A percentile compares a stretch with the other conserved stretches of the same genome.
These are phyloP conservation scores for Crypturellus undulatus DNA, from an alignment of 2,113 vertebrate genomes.

Conservation along the genomic window DNA sequence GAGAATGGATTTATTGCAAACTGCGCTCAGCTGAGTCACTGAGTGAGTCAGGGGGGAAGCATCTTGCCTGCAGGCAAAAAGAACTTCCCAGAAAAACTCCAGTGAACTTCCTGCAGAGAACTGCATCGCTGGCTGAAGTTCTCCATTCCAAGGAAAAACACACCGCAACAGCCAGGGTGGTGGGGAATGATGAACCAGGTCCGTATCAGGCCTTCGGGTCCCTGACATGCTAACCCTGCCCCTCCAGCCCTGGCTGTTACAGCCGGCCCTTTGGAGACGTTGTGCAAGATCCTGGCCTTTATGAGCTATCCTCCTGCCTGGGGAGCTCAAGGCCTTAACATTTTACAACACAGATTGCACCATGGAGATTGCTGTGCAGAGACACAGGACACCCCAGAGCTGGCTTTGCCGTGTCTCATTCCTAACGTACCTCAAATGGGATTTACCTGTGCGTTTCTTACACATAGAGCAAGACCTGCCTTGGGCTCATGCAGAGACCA, in stretches of 20 bases:
- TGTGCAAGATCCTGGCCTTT: too few relatives aligned
- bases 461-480: background rate
- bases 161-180: background rate
- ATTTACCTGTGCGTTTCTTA: background rate
- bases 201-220: background rate
- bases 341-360: background rate
- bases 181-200: background rate
- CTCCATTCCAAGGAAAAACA: background rate
- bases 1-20: background rate
- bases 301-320: background rate
- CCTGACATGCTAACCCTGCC: background rate
- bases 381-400: background rate
- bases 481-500: background rate
- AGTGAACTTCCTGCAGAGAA: background rate
- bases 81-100: background rate
- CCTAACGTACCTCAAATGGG: background rate
- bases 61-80: background rate
- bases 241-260: background rate
- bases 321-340: background rate
- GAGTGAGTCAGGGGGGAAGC: background rate
- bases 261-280: background rate
- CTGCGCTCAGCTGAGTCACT: background rate
- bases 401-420: background rate
- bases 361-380: background rate
- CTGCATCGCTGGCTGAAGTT: background rate